Conservation (phyloP, 2,113 vertebrate genomes). For the Pseudorectes ferrugineus region DNA sequence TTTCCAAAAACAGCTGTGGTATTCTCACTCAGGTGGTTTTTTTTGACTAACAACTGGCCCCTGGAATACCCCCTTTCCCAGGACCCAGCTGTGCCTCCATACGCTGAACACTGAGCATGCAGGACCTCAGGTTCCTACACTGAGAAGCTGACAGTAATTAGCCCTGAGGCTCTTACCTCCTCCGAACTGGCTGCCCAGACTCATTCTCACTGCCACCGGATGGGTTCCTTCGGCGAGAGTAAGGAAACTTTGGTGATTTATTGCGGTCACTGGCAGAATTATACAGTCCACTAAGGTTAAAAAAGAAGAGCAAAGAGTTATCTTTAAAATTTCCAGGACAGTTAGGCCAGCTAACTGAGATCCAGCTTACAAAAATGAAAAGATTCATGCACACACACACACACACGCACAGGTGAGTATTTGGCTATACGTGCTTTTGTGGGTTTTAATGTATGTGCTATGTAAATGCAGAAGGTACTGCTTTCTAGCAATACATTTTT, state of each 20-base stretch:
- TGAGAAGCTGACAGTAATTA: not conserved
- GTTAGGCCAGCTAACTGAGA: not conserved
- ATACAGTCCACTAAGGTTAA: constrained; percentile 76
- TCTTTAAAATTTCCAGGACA: not conserved
- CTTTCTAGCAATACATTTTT: not conserved
- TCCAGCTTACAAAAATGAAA: not conserved
- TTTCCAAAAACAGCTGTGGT: not conserved
- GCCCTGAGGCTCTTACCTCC: constrained; percentile 67
- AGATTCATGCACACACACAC: not conserved
- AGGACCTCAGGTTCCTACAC: not conserved
- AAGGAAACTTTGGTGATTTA: constrained; percentile 85
- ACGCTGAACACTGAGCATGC: not conserved
- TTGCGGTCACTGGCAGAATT: constrained; percentile 79
- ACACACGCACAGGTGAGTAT: not conserved
- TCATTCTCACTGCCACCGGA: constrained; percentile 84
- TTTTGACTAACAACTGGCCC: not conserved
- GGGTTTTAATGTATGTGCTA: not conserved
- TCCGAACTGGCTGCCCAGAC: constrained; percentile 68
- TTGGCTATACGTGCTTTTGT: fast-evolving
- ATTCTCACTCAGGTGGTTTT: not conserved
- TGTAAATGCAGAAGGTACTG: not conserved
- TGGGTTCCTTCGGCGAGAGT: constrained; percentile 70
- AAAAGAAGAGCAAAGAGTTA: not conserved
- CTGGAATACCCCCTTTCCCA: not conserved
- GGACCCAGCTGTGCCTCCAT: not conserved